Conservation (phyloP, 1,140 invertebrate species). For the Ctenoplectra terminalis region DNA sequence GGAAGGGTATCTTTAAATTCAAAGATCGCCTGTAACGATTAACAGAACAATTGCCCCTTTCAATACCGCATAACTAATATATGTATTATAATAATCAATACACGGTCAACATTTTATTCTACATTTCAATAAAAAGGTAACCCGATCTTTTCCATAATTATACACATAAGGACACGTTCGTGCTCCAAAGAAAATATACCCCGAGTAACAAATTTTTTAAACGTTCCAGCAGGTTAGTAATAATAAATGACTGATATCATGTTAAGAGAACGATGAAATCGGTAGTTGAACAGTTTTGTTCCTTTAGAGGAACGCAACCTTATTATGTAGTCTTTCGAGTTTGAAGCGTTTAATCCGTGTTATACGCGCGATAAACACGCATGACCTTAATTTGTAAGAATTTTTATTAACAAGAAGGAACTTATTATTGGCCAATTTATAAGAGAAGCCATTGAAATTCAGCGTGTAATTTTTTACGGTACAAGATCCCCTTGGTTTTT, state of each 20-base stretch:
- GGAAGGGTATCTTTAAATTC: too few species aligned
- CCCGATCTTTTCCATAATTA: too few species aligned
- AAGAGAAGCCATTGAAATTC: background rate
- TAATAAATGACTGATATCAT: background rate
- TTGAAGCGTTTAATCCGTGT: background rate
- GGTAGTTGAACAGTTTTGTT: background rate
- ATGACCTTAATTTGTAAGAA: slow-evolving; percentile 11
- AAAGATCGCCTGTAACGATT: too few species aligned
- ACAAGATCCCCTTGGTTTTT: background rate
- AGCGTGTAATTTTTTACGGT: slow-evolving; percentile 1
- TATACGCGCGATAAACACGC: background rate
- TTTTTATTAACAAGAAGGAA: slow-evolving; percentile 28
- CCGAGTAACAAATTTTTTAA: too few species aligned
- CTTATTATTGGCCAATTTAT: background rate
- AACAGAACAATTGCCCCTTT: too few species aligned
- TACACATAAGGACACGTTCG: too few species aligned
- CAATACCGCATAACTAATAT: too few species aligned
- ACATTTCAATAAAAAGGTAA: too few species aligned
- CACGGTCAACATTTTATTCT: too few species aligned
- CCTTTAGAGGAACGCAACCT: background rate
- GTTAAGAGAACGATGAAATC: background rate
- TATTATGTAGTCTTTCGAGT: background rate
- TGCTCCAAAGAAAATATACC: too few species aligned
- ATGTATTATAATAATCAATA: too few species aligned
- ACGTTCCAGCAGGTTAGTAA: background rate